Evolutionary conservation across 2,113 vertebrate genomes (phyloP).

Genomic region (Passer montanus): DNA sequence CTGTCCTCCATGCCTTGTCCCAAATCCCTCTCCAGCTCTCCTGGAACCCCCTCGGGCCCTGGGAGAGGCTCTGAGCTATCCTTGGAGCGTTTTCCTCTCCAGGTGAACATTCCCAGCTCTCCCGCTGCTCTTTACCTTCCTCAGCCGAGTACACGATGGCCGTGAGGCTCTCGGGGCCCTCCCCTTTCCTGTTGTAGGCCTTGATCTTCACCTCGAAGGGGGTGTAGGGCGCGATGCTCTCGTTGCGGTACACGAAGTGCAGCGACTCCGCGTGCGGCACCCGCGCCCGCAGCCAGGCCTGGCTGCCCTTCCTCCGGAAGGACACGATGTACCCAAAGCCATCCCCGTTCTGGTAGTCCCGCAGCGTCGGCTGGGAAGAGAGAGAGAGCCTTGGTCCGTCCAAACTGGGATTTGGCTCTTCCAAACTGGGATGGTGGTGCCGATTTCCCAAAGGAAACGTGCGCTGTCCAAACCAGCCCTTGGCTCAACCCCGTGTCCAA

Average conservation of each 20-base stretch:
- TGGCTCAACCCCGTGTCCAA: neutral
- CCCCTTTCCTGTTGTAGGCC: slow-evolving; percentile 89
- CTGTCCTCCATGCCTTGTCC: neutral
- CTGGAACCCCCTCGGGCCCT: neutral
- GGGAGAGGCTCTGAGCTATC: accelerated
- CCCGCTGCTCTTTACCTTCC: slow-evolving; percentile 79
- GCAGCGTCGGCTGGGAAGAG: slow-evolving; percentile 78
- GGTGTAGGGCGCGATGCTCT: slow-evolving; percentile 85
- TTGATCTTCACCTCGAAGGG: slow-evolving; percentile 95
- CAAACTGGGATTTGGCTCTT: neutral
- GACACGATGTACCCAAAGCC: slow-evolving; percentile 92
- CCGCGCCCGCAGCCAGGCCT: slow-evolving; percentile 76
- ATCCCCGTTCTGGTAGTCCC: slow-evolving; percentile 95
- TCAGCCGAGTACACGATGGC: slow-evolving; percentile 90
- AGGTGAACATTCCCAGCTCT: neutral
- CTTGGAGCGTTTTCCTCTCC: neutral
- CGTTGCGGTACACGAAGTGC: slow-evolving; percentile 89
- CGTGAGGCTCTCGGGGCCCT: slow-evolving; percentile 91
- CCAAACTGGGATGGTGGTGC: accelerated
- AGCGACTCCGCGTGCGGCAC: slow-evolving; percentile 86
- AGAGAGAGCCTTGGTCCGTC: neutral
- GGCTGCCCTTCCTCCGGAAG: slow-evolving; percentile 81
- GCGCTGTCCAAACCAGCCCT: accelerated
- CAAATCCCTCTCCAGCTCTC: neutral
- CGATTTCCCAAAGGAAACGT: accelerated